A percentile compares a stretch with the other conserved stretches of the same genome.
These are phyloP conservation scores for Anthoscopus minutus DNA, from an alignment of 2,113 vertebrate genomes.

Conservation along the genomic window DNA sequence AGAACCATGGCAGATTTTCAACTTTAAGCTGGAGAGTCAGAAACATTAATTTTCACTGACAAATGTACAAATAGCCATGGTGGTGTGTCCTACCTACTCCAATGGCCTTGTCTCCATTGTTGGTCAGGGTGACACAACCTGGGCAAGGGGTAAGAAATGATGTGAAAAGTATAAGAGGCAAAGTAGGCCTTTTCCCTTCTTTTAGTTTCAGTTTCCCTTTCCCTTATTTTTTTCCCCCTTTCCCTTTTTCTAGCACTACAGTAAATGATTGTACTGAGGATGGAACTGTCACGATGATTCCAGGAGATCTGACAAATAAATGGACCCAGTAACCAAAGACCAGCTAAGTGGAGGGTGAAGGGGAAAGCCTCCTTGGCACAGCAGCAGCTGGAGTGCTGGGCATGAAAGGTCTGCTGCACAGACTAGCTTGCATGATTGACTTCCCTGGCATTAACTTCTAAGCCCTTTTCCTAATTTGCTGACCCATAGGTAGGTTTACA, in stretches of 20 bases:
- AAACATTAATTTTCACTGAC: neutral
- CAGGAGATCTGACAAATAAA: neutral
- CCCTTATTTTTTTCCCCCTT: neutral
- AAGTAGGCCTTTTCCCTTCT: neutral
- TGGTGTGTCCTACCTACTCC: neutral
- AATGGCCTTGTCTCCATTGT: neutral
- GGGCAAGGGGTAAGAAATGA: neutral
- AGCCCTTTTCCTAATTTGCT: neutral
- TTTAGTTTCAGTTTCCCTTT: neutral
- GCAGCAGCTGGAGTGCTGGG: neutral
- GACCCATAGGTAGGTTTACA: neutral
- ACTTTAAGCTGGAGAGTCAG: neutral
- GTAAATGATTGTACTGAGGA: neutral
- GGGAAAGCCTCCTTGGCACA: neutral
- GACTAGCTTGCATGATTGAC: neutral
- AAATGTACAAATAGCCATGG: neutral
- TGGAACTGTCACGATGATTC: neutral
- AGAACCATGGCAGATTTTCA: neutral
- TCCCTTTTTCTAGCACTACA: neutral
- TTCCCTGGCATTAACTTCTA: neutral
- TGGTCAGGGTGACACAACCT: neutral
- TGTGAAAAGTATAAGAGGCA: neutral
- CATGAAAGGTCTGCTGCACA: neutral
- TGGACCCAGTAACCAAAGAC: rapidly evolving
- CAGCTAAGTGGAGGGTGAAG: rapidly evolving